These are phyloP conservation scores for Eptesicus fuscus DNA, from an alignment of 2,113 vertebrate species.

Conservation along the genomic window DNA sequence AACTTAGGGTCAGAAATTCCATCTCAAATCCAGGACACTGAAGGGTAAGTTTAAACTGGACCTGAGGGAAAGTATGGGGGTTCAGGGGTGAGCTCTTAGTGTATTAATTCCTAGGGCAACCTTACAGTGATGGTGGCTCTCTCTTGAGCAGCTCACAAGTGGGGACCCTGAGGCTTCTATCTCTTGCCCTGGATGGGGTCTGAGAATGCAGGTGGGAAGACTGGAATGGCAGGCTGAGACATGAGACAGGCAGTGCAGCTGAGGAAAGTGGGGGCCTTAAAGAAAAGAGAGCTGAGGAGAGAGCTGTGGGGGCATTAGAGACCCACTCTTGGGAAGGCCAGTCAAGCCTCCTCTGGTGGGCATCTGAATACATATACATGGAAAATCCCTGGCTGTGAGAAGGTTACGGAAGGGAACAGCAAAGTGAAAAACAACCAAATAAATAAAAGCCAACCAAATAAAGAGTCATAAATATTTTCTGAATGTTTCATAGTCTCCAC, in stretches of 20 bases:
- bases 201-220: accelerated
- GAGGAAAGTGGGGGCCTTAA: not conserved
- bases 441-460: slow-evolving; percentile 69
- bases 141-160: not conserved
- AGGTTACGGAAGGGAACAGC: not conserved
- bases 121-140: not conserved
- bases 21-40: not conserved
- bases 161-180: not conserved
- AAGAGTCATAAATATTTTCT: slow-evolving; percentile 69
- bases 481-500: slow-evolving; percentile 54
- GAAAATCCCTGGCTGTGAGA: not conserved
- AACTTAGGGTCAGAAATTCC: not conserved
- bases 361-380: not conserved
- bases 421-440: slow-evolving; percentile 68
- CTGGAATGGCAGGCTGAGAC: accelerated
- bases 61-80: not conserved
- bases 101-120: not conserved
- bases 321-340: not conserved
- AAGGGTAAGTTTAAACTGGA: not conserved
- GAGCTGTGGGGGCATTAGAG: not conserved
- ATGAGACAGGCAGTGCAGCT: not conserved
- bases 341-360: not conserved
- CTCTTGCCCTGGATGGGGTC: accelerated
- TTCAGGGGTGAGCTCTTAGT: not conserved
- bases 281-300: not conserved